phyloP scores from a whole-genome alignment of 1,140 invertebrate species.

The Thalassaphorura encarpata region DNA sequence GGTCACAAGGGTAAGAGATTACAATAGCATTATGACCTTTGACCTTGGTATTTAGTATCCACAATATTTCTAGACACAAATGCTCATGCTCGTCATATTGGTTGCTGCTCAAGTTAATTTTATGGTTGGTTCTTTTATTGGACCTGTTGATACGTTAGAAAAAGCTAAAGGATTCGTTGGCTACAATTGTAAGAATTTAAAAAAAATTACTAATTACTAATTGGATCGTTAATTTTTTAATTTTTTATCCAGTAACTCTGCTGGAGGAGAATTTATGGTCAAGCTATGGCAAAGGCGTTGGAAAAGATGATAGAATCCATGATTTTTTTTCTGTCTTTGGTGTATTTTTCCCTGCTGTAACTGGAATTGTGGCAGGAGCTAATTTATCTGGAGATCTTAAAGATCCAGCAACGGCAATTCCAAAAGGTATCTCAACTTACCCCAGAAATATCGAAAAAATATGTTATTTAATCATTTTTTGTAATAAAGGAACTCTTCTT shows the following conservation, averaged over 20 bases:
- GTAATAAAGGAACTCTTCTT: slow-evolving; percentile 49
- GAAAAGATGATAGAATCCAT: slow-evolving; percentile 33
- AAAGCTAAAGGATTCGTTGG: slow-evolving; percentile 47
- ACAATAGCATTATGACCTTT: not conserved
- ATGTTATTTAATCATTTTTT: no score
- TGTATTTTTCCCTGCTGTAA: slow-evolving; percentile 40
- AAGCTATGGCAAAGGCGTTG: slow-evolving; percentile 35
- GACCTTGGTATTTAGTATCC: slow-evolving; percentile 38
- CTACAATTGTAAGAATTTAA: slow-evolving; percentile 40
- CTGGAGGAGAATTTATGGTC: slow-evolving; percentile 34
- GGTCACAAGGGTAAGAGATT: slow-evolving; percentile 36
- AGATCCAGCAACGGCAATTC: slow-evolving; percentile 36
- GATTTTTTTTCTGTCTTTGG: slow-evolving; percentile 37
- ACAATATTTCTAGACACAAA: slow-evolving; percentile 45
- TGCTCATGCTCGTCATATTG: slow-evolving; percentile 48
- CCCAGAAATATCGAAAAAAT: no score
- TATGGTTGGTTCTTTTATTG: slow-evolving; percentile 47
- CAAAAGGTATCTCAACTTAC: no score
- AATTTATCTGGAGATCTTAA: slow-evolving; percentile 53
- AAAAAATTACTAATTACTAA: no score
- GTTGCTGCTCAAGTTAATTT: slow-evolving; percentile 50
- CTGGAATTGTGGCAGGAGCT: slow-evolving; percentile 45
- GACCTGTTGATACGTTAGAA: slow-evolving; percentile 41
- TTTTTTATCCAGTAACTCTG: no score
- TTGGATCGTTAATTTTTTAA: no score